A percentile compares a stretch with the other conserved stretches of the same genome.
Conservation (phyloP, 2,113 vertebrate species). For the Heterocephalus glaber region DNA sequence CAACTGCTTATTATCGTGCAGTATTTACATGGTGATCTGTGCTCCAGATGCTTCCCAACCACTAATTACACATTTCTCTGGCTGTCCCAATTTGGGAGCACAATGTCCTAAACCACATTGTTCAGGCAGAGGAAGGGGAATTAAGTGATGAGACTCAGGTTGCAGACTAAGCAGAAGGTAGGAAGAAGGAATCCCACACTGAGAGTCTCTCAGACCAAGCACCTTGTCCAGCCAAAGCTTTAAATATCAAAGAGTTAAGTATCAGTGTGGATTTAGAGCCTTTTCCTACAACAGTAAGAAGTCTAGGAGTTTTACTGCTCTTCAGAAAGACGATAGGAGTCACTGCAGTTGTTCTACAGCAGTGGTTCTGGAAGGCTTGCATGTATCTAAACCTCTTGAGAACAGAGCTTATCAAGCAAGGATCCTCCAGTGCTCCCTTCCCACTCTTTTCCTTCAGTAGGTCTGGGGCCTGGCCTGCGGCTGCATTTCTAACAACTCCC, state of each 20-base stretch:
- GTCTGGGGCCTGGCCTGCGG: neutral
- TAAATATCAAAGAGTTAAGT: neutral
- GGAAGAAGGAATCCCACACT: neutral
- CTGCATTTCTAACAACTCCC: neutral
- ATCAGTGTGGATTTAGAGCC: neutral
- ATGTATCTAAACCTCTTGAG: neutral
- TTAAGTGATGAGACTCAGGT: constrained; percentile 60
- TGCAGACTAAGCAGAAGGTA: constrained; percentile 57
- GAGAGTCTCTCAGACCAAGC: neutral
- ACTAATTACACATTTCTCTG: constrained; percentile 73
- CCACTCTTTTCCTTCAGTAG: neutral
- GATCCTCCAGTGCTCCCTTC: neutral
- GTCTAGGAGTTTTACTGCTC: neutral
- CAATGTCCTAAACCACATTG: constrained; percentile 53
- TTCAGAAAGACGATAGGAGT: neutral
- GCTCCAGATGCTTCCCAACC: constrained; percentile 65
- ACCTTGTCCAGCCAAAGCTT: neutral
- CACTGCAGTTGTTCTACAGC: neutral
- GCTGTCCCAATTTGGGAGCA: neutral
- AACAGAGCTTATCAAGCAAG: neutral
- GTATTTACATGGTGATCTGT: constrained; percentile 40
- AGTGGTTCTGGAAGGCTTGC: neutral
- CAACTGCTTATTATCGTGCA: constrained; percentile 55
- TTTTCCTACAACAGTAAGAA: neutral
- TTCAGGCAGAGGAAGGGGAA: constrained; percentile 53